phyloP scores from a whole-genome alignment of 2,797 vertebrate genomes.

The Acanthornis magna region DNA sequence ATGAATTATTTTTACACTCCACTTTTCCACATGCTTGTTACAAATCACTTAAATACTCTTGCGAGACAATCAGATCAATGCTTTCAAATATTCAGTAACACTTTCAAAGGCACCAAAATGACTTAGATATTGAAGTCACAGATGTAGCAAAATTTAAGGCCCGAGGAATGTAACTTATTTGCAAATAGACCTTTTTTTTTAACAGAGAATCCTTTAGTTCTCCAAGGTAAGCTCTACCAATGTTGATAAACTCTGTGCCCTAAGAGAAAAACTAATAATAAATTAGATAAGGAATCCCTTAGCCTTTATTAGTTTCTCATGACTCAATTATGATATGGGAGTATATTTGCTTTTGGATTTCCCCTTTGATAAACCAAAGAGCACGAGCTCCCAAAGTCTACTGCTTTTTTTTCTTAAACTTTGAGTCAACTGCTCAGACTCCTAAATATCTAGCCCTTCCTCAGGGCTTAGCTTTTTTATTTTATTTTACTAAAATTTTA shows the following conservation, averaged over 20 bases:
- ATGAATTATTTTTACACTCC: background rate
- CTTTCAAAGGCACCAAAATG: background rate
- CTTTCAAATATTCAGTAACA: background rate
- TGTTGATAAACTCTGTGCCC: constrained; percentile 37
- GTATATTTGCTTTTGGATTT: constrained; percentile 36
- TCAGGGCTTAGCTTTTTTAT: background rate
- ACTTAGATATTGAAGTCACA: background rate
- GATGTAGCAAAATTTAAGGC: background rate
- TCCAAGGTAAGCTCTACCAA: background rate
- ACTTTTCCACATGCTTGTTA: background rate
- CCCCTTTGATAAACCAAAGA: constrained; percentile 8
- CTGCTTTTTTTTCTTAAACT: background rate
- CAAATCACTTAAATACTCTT: background rate
- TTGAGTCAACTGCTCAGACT: background rate
- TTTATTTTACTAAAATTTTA: background rate
- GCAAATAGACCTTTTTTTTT: background rate
- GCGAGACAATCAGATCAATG: background rate
- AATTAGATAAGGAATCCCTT: constrained; percentile 38
- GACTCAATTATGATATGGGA: constrained; percentile 33
- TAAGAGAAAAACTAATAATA: background rate
- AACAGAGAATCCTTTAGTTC: background rate
- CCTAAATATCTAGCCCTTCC: background rate
- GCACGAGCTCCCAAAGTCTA: background rate
- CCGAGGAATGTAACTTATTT: background rate
- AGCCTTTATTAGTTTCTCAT: constrained; percentile 43